Base-by-base conservation (phyloP, 2,113 vertebrate species). In the Lipophrys pholis region DNA sequence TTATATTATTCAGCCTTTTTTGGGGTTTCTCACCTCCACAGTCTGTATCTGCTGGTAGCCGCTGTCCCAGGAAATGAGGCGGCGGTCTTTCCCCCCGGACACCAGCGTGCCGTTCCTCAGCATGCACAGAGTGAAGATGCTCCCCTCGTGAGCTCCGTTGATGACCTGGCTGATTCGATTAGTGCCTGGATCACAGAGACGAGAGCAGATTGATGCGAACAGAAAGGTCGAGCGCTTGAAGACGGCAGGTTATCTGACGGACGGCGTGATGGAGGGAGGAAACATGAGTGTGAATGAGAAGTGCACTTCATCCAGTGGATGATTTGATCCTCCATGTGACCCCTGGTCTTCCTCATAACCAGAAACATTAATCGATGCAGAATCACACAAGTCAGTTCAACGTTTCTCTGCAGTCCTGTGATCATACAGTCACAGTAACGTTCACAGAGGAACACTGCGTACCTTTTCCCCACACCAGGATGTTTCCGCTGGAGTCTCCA, bases 391-490 rank as follows among this genome's bases (percentile, higher is more conserved):
- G 21, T 30, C 21, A 30, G 21, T 4, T 30, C 35, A 5, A 41
- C 21, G 17, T 60, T 60, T 62, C n/a, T 36, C 36, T 17, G 6
- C 21, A 30, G 21, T 30, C 4, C 21, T 30, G 21, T 30, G 21
- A 30, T 30, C 21, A 30, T 2, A 30, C 21, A 2, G 4, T 30
- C 21, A 30, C 14, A 1, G 5, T 8, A 11, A 38, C n/a, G 52
- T 12, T 48, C n/a, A 41, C 14, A 9, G 6, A 40, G 39, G 35
- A 55, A 75, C 35, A 21, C 3, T 43, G 3, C 4, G 14, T 84
- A 99, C 97, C 98, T 98, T 99, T 99, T 48, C 97, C 97, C 98
- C 98, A 99, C 46, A 99, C 94, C 86, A 99, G 91, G 84, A 99
- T 97, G 93, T 99, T 99, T 81, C 98, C 98, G 11, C 96, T 97